Percentiles rank a stretch among this genome's conserved stretches.
Conservation (phyloP, 2,797 vertebrate species). For the Urosaurus nigricauda region DNA sequence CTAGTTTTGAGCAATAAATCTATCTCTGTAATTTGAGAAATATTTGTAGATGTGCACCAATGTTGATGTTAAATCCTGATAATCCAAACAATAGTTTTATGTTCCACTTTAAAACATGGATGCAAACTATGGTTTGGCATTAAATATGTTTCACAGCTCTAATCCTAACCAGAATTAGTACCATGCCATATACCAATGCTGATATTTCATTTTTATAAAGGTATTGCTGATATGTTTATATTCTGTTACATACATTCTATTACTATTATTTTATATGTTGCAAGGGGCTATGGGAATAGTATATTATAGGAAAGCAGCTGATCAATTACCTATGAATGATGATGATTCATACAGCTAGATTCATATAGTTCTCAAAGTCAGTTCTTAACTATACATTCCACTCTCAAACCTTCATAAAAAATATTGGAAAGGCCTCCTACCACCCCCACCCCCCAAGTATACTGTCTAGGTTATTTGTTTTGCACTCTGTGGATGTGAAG, state of each 20-base stretch:
- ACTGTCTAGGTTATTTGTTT: background rate
- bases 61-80: background rate
- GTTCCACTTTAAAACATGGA: too few species aligned
- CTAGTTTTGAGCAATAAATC: background rate
- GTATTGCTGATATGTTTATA: background rate
- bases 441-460: background rate
- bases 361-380: background rate
- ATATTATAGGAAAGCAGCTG: background rate
- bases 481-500: background rate
- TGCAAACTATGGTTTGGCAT: background rate
- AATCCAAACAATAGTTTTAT: background rate
- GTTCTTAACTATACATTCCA: background rate
- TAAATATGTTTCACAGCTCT: background rate
- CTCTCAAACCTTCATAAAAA: background rate
- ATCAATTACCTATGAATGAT: background rate
- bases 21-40: background rate
- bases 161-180: background rate
- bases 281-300: background rate
- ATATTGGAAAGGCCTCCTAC: slow-evolving; percentile 15
- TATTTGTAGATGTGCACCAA: background rate
- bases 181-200: background rate
- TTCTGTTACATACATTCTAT: background rate
- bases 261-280: background rate
- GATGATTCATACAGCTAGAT: background rate
- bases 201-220: background rate